Evolutionary conservation across 2,113 vertebrate species (phyloP).

Genomic region (Oreochromis aureus): DNA sequence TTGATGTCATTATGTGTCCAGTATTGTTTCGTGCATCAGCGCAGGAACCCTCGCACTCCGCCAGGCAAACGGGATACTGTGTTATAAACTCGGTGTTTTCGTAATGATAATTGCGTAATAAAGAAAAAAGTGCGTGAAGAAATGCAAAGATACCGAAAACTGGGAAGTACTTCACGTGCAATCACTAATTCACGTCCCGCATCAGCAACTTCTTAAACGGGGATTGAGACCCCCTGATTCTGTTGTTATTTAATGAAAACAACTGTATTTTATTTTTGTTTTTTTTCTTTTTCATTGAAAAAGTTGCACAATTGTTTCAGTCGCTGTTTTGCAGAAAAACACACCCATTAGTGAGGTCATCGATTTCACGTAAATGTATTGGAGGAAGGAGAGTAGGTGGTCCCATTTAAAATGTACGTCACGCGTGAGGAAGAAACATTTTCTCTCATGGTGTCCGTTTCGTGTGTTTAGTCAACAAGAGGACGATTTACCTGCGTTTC

Average conservation of each 20-base stretch:
- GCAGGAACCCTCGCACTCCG: too few species aligned
- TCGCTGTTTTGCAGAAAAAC: conserved; percentile 23
- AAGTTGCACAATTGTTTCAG: background rate
- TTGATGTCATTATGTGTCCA: background rate
- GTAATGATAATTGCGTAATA: background rate
- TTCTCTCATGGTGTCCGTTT: background rate
- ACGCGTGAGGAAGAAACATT: background rate
- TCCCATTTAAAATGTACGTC: background rate
- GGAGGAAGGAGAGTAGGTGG: background rate
- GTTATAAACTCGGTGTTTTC: background rate
- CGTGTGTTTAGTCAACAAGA: background rate
- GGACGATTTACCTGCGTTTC: fast-evolving
- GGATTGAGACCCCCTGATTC: background rate
- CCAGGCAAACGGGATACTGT: background rate
- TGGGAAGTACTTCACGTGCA: background rate
- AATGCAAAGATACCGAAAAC: background rate
- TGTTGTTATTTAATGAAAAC: background rate
- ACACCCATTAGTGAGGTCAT: background rate
- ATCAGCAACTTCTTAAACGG: background rate
- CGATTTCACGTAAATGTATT: background rate
- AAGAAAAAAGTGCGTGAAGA: background rate
- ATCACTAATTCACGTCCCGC: background rate
- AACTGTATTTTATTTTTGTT: background rate
- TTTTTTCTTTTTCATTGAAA: fast-evolving
- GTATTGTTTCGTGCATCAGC: background rate